Evolutionary conservation across 1,140 invertebrate species (phyloP).

Genomic region (Venustaconcha ellipsiformis): DNA sequence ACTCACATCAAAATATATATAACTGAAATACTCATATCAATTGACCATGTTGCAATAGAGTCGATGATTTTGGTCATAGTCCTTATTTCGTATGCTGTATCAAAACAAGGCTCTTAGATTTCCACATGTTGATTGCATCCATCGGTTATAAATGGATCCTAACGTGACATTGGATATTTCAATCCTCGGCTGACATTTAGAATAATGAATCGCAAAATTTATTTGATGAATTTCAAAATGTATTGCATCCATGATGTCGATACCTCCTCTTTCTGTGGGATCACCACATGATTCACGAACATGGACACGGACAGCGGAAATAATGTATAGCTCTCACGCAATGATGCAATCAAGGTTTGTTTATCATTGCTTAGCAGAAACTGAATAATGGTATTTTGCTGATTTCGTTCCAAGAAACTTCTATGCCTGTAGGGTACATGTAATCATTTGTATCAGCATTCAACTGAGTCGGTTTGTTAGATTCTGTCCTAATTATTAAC

Average conservation of each 20-base stretch:
- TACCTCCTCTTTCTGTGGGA: conserved; percentile 11
- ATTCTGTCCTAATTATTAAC: too few species aligned
- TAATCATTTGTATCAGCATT: too few species aligned
- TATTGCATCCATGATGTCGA: conserved; percentile 23
- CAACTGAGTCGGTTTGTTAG: too few species aligned
- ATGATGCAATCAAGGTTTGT: neutral
- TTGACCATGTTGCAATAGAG: too few species aligned
- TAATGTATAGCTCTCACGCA: conserved; percentile 26
- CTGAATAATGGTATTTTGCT: conserved; percentile 8
- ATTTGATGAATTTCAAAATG: conserved; percentile 9
- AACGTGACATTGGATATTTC: neutral
- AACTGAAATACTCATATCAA: too few species aligned
- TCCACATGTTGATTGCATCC: conserved; percentile 26
- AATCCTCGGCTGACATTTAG: neutral
- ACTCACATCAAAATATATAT: too few species aligned
- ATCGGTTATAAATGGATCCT: conserved; percentile 24
- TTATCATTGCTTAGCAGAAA: neutral
- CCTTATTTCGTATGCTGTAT: neutral
- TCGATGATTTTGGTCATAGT: too few species aligned
- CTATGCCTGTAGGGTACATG: too few species aligned
- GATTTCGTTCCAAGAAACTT: conserved; percentile 8
- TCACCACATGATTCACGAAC: conserved; percentile 10
- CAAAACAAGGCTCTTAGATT: conserved; percentile 19
- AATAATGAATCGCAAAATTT: neutral
- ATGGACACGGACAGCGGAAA: conserved; percentile 20